Conservation (phyloP, 2,888 invertebrate species). For the Idaea straminata region DNA sequence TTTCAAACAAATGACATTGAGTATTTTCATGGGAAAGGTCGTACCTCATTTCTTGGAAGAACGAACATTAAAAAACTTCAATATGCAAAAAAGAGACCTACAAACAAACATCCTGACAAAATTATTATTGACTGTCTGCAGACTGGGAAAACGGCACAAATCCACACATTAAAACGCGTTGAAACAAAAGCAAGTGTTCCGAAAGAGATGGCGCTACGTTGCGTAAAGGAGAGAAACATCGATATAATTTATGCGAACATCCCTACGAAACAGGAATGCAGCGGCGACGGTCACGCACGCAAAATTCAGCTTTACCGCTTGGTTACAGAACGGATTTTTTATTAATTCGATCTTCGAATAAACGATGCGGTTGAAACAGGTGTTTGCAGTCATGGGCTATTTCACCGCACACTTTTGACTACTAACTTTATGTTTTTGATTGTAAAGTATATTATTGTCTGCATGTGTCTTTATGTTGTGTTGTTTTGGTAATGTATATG, state of each 20-base stretch:
- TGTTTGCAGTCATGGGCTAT: conserved; percentile 66
- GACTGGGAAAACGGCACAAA: conserved; percentile 44
- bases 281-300: conserved; percentile 21
- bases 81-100: not conserved
- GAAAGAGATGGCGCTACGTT: conserved; percentile 64
- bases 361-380: conserved; percentile 75
- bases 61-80: not conserved
- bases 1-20: not conserved
- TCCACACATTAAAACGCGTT: conserved; percentile 53
- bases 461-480: conserved; percentile 23
- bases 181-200: conserved; percentile 74
- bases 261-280: conserved; percentile 75
- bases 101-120: not conserved
- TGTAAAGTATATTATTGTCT: conserved; percentile 32
- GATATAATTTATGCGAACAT: conserved; percentile 80
- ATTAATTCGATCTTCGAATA: conserved; percentile 38
- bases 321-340: conserved; percentile 28
- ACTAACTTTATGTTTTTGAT: not conserved
- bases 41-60: not conserved
- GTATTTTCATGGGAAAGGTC: not conserved
- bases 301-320: conserved; percentile 33
- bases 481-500: conserved; percentile 34
- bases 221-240: conserved; percentile 68
- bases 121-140: conserved; percentile 34
- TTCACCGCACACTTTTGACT: conserved; percentile 15